A percentile compares a stretch with the other conserved stretches of the same genome.
These are phyloP conservation scores for Lichenostomus cassidix DNA, from an alignment of 2,113 vertebrate genomes.

Conservation along the genomic window DNA sequence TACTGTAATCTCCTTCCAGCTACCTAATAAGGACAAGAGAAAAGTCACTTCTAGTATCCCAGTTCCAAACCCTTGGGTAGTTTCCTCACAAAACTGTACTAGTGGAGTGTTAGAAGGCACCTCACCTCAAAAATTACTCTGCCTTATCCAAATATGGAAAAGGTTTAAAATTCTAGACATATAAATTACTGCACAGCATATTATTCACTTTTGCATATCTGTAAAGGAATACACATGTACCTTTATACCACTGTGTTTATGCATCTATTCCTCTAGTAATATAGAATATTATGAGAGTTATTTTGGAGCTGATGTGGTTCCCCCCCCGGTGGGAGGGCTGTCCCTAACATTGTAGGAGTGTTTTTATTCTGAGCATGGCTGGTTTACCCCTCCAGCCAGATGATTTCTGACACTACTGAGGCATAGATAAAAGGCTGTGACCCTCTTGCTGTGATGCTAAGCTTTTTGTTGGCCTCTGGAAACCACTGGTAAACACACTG, in stretches of 20 bases:
- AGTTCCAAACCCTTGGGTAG: not conserved
- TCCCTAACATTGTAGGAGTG: not conserved
- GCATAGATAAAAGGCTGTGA: not conserved
- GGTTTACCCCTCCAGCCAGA: not conserved
- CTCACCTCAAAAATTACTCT: not conserved
- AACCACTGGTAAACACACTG: not conserved
- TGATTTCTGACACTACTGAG: not conserved
- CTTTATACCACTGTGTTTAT: not conserved
- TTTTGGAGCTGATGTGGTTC: not conserved
- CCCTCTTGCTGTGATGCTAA: not conserved
- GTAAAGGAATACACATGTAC: not conserved
- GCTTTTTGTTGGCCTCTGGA: not conserved
- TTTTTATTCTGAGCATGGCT: not conserved
- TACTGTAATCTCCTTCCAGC: slow-evolving; percentile 51
- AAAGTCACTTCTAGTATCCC: slow-evolving; percentile 25
- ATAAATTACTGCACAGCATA: not conserved
- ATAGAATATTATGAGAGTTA: not conserved
- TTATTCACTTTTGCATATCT: not conserved
- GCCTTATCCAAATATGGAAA: not conserved
- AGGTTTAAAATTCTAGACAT: not conserved
- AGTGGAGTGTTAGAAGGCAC: not conserved
- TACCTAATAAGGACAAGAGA: slow-evolving; percentile 5
- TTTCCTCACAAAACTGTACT: not conserved
- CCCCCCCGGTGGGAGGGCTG: not conserved
- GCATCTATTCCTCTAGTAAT: not conserved